Evolutionary conservation across 2,888 invertebrate genomes (phyloP), one percentile per base, ranked within the genome.

Genomic region (Tetranychus piercei): DNA sequence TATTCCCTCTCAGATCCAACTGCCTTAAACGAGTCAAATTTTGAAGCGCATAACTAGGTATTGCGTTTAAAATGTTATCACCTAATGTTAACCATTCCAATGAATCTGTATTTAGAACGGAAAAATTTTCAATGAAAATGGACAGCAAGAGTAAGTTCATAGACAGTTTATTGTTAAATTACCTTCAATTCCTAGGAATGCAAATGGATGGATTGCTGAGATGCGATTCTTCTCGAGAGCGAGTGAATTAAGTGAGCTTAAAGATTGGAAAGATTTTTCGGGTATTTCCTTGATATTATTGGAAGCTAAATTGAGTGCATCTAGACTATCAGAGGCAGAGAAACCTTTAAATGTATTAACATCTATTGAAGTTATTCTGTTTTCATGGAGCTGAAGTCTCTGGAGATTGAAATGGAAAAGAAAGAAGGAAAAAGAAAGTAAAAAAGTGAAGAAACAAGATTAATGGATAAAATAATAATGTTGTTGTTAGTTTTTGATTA

Each of bases 171-270:
- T 15, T 55, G 9, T 5, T 55, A 15, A 15, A 55, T 76, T 75
- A 80, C 80, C 77, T 78, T 79, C 79, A 44, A 80, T 76, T 18
- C 92, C 93, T 84, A 88, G 88, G 82, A 93, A 93, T 82, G 93
- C 91, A 64, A 90, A 90, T 81, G 91, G 91, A 71, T 87, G 84
- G 78, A 93, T 91, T 45, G 86, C 84, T 69, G 87, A 85, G 76
- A 93, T 90, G 78, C 87, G 86, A 81, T 93, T 93, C 81, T 92
- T 91, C 81, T 92, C 92, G 85, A 93, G 88, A 83, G 92, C 92
- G 73, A 93, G 85, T 80, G 90, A 92, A 82, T 89, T 90, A 78
- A 93, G 83, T 79, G 88, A 90, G 80, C 89, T 89, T 78, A 92
- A 84, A 76, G 89, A 86, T 0, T 88, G 88, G n/a, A 93, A 86